Percentiles rank a stretch among this genome's conserved stretches.
Conservation (phyloP, 2,113 vertebrate genomes). For the Hirundichthys speculiger region DNA sequence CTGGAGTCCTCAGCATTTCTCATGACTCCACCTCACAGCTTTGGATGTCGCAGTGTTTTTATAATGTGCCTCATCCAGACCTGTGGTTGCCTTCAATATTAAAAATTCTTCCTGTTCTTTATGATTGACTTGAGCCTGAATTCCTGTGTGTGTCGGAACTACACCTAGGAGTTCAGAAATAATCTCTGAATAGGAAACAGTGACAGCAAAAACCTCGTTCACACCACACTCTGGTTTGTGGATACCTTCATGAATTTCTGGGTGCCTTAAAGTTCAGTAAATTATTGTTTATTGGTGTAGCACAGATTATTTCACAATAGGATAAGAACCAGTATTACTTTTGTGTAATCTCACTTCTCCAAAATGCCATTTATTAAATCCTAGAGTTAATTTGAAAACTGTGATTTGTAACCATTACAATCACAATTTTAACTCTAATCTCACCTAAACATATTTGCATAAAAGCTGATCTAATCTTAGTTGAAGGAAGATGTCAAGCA, state of each 20-base stretch:
- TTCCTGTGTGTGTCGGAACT: slow-evolving; percentile 53
- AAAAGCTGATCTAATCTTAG: background rate
- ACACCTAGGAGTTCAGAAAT: slow-evolving; percentile 48
- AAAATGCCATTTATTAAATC: background rate
- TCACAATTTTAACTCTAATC: background rate
- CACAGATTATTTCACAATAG: no score
- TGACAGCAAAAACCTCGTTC: no score
- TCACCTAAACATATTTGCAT: background rate
- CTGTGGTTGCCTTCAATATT: slow-evolving; percentile 70
- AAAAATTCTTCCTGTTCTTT: slow-evolving; percentile 50
- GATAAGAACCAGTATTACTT: background rate
- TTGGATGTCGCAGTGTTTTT: slow-evolving; percentile 70
- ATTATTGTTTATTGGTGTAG: no score
- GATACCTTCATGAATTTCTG: no score
- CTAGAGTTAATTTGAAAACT: no score
- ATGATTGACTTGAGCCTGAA: slow-evolving; percentile 52
- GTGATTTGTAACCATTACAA: background rate
- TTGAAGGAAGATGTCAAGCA: slow-evolving; percentile 24
- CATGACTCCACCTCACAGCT: slow-evolving; percentile 69
- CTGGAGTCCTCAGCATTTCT: slow-evolving; percentile 55
- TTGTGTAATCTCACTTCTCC: background rate
- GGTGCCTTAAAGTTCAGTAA: no score
- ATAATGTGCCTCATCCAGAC: slow-evolving; percentile 67
- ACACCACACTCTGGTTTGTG: no score
- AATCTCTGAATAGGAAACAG: background rate